Base-by-base conservation (phyloP, 2,888 invertebrate species). In the Rotaria macrura region DNA sequence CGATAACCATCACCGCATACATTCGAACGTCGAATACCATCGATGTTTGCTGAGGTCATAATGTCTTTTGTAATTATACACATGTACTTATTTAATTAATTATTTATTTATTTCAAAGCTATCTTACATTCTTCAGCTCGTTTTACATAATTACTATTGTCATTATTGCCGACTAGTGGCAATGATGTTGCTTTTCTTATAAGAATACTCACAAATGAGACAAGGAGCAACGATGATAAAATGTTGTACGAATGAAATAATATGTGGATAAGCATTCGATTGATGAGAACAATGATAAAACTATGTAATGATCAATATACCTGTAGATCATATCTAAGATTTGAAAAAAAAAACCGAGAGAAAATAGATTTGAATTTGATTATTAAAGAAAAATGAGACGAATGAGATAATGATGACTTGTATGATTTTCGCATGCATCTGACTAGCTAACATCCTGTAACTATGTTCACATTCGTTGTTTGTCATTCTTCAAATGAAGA, bases 1-100 rank as follows among this genome's bases (percentile, higher is more conserved):
- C 79, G 79, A 79, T 79, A n/a, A 7, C 79, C 79, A n/a, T 79
- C 79, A n/a, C 79, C 79, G 25, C 79, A 79, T n/a, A 40, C 79
- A 43, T 40, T 40, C 17, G 23, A 40, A 43, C 43, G 40, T 43
- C 43, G 43, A 40, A 79, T 25, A n/a, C 79, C 79, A 43, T 79
- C 79, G 17, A 25, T 40, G 0, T 0, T 2, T n/a, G 2, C 12
- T 43, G 79, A 79, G n/a, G 43, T 79, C 43, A 79, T 43, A n/a
- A 40, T 43, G 17, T 43, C 79, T 79, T 7, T 43, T 43, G 7
- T 20, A 40, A 72, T 3, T 12, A 17, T 12, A 49, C 3, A 49
- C 10, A 49, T 49, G 1, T 12, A 9, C 5, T 43, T 43, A 17
- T 49, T 49, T 49, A 17, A 12, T 49, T 14, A 1, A 3, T 49